Evolutionary conservation across 1,140 invertebrate genomes (phyloP), one percentile per base, ranked within the genome.

Genomic region (Drosophila cardini): DNA sequence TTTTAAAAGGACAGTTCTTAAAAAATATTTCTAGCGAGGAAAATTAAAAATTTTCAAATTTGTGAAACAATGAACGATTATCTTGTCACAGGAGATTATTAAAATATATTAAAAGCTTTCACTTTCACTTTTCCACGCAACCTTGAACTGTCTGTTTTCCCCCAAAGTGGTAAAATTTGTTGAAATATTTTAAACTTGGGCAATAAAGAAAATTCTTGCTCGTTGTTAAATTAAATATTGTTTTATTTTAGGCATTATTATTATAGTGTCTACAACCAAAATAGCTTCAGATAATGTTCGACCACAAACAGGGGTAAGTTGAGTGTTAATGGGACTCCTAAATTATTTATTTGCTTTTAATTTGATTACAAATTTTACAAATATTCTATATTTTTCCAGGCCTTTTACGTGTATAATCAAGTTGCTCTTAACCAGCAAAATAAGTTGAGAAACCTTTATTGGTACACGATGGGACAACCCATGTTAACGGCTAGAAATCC

Each of bases 331-430:
- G 21, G 21, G 4, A 26, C 0, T 26, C 21, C 21, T 26, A 26
- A 26, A 26, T 26, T 3, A 26, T 26, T 26, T 4, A 3, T 4
- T 26, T 26, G 21, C 4, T 26, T 26, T 26, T 26, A 0, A 26
- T 3, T 26, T 26, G 21, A 26, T 2, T 4, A 5, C 5, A 26
- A 26, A 26, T 4, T 26, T 3, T 26, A 3, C 4, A 26, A 26
- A 26, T 3, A 26, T 26, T 26, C 21, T 4, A 26, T 4, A 26
- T 26, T 4, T 26, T 26, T 26, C 0, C 38, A 70, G 16, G n/a
- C 38, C 10, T 26, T 45, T 34, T 62, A 26, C 11, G 10, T 62
- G 3, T 70, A 70, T 21, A 70, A 70, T 62, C 65, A 56, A 45
- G 10, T 45, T 8, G 32, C 30, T 30, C 21, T 16, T 7, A 56